Percentiles rank a stretch among this genome's conserved stretches.
Evolutionary conservation across 2,113 vertebrate species (phyloP).

Genomic region (Silurus glanis): DNA sequence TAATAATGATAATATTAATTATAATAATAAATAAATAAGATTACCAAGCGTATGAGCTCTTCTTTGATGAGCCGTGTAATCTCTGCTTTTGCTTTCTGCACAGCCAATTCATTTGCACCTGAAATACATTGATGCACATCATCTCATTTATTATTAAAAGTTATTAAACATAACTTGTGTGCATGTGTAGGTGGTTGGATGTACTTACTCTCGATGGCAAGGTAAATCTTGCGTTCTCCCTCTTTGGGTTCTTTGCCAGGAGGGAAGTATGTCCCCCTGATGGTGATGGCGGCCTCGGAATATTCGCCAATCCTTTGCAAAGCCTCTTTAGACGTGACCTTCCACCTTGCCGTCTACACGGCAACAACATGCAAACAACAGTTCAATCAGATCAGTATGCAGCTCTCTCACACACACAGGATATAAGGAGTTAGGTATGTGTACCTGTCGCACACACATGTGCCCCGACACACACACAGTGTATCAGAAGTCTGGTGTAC

Average conservation of each 20-base stretch:
- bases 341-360: constrained; percentile 93
- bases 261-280: constrained; percentile 97
- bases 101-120: constrained; percentile 97
- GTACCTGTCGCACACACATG: not conserved
- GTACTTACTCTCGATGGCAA: constrained; percentile 94
- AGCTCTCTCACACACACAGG: not conserved
- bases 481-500: not conserved
- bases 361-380: not conserved
- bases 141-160: not conserved
- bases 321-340: constrained; percentile 97
- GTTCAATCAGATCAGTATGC: not conserved
- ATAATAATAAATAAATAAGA: constrained; percentile 49
- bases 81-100: constrained; percentile 98
- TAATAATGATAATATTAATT: not conserved
- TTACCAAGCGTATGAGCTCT: constrained; percentile 96
- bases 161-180: no score
- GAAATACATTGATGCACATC: constrained; percentile 29
- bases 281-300: constrained; percentile 98
- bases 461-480: not conserved
- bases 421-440: not conserved
- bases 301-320: constrained; percentile 98
- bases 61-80: constrained; percentile 98
- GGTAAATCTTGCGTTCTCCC: constrained; percentile 96
- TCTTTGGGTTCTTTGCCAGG: constrained; percentile 98
- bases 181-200: no score